phyloP scores from a whole-genome alignment of 1,140 invertebrate genomes.

The Phortica variegata region DNA sequence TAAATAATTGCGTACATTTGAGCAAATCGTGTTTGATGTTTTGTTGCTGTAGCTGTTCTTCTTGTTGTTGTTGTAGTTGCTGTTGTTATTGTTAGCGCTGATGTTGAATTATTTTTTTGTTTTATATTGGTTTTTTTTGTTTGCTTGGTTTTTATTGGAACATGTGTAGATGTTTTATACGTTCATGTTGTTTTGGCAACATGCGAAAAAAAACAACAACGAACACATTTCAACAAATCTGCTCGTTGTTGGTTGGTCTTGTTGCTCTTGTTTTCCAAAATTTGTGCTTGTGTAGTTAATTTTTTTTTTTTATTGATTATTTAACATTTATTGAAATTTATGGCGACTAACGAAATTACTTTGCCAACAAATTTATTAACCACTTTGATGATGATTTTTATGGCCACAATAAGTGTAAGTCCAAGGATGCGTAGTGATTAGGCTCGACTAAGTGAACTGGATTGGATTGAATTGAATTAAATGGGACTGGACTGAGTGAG shows the following conservation, averaged over 20 bases:
- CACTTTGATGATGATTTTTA: constrained; percentile 32
- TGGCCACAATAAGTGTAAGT: no score
- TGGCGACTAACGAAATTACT: constrained; percentile 51
- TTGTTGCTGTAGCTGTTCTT: constrained; percentile 37
- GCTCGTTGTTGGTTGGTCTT: background rate
- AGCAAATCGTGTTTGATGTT: constrained; percentile 55
- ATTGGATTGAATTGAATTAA: no score
- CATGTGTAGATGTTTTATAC: constrained; percentile 45
- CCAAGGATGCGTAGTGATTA: no score
- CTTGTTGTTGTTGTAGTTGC: background rate
- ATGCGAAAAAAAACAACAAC: constrained; percentile 31
- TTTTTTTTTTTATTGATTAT: constrained; percentile 29
- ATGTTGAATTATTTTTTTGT: constrained; percentile 27
- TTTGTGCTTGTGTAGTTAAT: no score
- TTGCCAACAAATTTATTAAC: constrained; percentile 49
- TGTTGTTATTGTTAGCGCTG: constrained; percentile 28
- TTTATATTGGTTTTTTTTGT: constrained; percentile 21
- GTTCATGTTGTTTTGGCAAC: constrained; percentile 3
- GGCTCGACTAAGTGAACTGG: no score
- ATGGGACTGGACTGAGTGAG: no score
- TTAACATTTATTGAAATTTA: constrained; percentile 50
- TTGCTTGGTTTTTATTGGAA: constrained; percentile 47
- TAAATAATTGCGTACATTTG: constrained; percentile 56
- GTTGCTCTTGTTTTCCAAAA: background rate
- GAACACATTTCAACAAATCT: constrained; percentile 15